Conservation (phyloP, 2,113 vertebrate genomes). For the Fulica atra region DNA sequence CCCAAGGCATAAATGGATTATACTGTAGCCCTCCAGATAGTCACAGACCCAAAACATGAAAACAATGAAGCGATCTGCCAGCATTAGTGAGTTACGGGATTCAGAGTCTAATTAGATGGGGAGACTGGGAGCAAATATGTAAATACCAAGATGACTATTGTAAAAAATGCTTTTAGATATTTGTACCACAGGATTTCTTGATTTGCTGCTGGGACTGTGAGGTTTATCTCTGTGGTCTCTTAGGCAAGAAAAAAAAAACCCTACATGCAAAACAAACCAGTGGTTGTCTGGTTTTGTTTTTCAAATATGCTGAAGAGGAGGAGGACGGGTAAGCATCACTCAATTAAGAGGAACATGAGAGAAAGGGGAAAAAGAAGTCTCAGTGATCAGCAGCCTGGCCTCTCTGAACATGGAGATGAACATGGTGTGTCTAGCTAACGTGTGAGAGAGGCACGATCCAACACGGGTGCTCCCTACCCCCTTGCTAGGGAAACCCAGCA, state of each 20-base stretch:
- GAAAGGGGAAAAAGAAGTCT: not conserved
- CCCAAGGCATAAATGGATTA: not conserved
- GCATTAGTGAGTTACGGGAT: not conserved
- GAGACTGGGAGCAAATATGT: slow-evolving; percentile 52
- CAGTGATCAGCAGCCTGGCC: not conserved
- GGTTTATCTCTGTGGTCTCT: slow-evolving; percentile 9
- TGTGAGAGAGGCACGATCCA: not conserved
- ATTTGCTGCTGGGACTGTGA: slow-evolving; percentile 43
- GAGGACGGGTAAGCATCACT: not conserved
- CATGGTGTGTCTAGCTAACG: not conserved
- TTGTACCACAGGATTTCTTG: slow-evolving; percentile 36
- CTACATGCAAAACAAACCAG: not conserved
- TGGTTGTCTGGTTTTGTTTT: not conserved
- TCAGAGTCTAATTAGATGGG: slow-evolving; percentile 53
- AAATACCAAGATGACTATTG: slow-evolving; percentile 25
- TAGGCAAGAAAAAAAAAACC: not conserved
- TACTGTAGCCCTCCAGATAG: not conserved
- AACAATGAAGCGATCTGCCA: slow-evolving; percentile 18
- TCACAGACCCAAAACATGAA: not conserved
- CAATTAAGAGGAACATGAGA: not conserved
- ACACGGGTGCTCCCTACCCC: not conserved
- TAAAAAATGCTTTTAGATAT: slow-evolving; percentile 20
- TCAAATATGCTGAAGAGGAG: not conserved
- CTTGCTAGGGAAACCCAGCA: not conserved
- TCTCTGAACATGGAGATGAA: not conserved